Conservation (phyloP, 2,113 vertebrate genomes). For the Epinephelus fuscoguttatus region DNA sequence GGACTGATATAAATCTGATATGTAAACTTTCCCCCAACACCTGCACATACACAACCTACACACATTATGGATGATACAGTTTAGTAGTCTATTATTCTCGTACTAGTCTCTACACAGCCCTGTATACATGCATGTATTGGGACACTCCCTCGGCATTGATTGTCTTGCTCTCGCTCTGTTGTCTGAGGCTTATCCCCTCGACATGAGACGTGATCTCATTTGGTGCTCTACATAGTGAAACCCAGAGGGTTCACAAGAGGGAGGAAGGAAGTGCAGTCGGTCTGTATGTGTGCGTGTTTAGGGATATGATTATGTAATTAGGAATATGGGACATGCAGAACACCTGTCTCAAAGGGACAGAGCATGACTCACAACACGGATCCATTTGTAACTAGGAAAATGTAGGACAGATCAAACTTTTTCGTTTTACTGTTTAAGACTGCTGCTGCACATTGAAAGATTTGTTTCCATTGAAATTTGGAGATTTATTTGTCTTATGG, state of each 20-base stretch:
- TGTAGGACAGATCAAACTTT: conserved; percentile 45
- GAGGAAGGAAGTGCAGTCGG: conserved; percentile 49
- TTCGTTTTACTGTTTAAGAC: conserved; percentile 2
- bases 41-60: neutral
- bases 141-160: conserved; percentile 9
- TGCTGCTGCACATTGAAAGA: neutral
- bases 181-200: conserved; percentile 57
- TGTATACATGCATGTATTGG: neutral
- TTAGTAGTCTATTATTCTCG: neutral
- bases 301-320: conserved; percentile 71
- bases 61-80: neutral
- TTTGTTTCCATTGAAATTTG: neutral
- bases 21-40: neutral
- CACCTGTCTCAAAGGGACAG: conserved; percentile 57
- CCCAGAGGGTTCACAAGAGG: conserved; percentile 65
- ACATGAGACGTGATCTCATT: conserved; percentile 78
- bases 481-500: neutral
- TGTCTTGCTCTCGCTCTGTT: conserved; percentile 7
- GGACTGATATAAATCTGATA: neutral
- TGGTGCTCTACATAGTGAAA: conserved; percentile 71
- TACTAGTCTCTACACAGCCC: neutral
- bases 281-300: conserved; percentile 41
- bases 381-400: conserved; percentile 36
- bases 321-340: conserved; percentile 58
- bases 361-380: conserved; percentile 40